phyloP scores from a whole-genome alignment of 2,888 invertebrate species.

The Tenthredo scrophulariae region DNA sequence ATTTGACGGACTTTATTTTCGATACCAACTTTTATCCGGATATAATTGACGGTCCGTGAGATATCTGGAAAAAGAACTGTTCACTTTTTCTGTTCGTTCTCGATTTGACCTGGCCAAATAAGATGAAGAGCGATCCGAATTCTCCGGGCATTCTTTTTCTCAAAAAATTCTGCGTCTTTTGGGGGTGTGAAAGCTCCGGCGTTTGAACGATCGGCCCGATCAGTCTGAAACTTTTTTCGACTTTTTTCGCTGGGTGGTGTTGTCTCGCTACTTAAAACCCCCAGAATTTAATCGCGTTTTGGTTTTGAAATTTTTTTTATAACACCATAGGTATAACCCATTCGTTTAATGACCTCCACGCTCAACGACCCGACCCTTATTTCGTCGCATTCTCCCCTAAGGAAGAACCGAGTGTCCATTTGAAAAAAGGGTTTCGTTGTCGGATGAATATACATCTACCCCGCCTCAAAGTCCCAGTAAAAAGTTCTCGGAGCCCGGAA shows the following conservation, averaged over 20 bases:
- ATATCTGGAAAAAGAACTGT: neutral
- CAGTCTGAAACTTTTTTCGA: neutral
- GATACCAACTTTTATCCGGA: neutral
- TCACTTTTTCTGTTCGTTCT: neutral
- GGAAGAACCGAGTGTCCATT: neutral
- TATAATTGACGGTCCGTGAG: neutral
- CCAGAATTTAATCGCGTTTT: neutral
- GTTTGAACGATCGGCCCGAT: conserved; percentile 2
- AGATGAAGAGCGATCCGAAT: neutral
- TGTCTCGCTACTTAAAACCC: neutral
- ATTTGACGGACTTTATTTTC: neutral
- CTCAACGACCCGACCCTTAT: neutral
- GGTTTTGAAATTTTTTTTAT: neutral
- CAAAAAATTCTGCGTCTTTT: neutral
- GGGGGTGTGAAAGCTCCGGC: neutral
- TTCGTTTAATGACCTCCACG: neutral
- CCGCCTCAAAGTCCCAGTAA: neutral
- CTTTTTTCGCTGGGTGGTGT: neutral
- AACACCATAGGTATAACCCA: neutral
- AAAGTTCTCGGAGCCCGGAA: neutral
- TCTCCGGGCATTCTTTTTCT: neutral
- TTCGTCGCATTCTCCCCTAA: neutral
- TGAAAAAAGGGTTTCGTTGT: neutral
- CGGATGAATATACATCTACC: neutral
- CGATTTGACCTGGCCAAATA: neutral